Evolutionary conservation across 2,113 vertebrate genomes (phyloP), one percentile per base, ranked within the genome.

Genomic region (Cephalopterus ornatus): DNA sequence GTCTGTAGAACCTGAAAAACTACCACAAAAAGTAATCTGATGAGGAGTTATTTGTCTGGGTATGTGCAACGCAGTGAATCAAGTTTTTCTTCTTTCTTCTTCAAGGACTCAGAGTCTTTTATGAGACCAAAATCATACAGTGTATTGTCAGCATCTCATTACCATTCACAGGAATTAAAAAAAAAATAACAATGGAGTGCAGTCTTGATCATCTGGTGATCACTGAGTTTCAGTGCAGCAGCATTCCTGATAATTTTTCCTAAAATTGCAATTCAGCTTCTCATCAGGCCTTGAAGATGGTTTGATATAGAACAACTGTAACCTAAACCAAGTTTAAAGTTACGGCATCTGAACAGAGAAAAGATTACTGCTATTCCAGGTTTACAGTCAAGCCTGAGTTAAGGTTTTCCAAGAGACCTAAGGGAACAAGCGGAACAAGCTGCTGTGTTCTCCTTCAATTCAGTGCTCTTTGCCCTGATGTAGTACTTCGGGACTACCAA

Each of bases 61-160:
- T 90, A 89, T 90, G 68, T 68, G 65, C 49, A 93, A 80, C 8
- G 15, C 33, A 27, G 80, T 35, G n/a, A 77, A 90, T 96, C 81
- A 81, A 77, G 97, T 91, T 97, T 97, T 95, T 96, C 95, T 92
- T 95, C 95, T 95, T 95, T 80, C 49, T 47, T 84, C 88, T 68
- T 46, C 63, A 75, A 79, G 88, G 59, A n/a, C 28, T 41, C 33
- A 46, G 70, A 65, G 37, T 24, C 14, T 80, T 95, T 88, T 88
- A 81, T 68, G 80, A 77, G 44, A 71, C 28, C 15, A n/a, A 67
- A 88, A 88, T 88, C 35, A 52, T 56, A 17, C 10, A 12, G 28
- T 47, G 33, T 73, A n/a, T 71, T 11, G 3, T 78, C 76, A 89
- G 63, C 22, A 18, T 32, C 14, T 89, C 35, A 52, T 89, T 95